These are phyloP conservation scores for Hemibagrus guttatus DNA, from an alignment of 2,797 vertebrate species.

Conservation along the genomic window DNA sequence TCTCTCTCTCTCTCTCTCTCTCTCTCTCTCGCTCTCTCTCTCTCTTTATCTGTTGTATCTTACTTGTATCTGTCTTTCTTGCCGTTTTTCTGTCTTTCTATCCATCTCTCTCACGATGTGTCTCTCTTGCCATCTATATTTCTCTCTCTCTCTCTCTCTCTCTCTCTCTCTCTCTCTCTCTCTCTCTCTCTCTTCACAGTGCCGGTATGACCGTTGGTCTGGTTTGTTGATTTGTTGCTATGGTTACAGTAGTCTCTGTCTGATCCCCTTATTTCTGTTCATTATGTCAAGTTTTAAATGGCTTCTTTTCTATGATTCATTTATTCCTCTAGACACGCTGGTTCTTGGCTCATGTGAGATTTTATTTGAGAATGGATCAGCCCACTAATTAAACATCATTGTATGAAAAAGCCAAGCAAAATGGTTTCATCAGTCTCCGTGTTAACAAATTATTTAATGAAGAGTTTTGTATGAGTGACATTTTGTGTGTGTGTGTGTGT, in stretches of 20 bases:
- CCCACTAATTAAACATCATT: not conserved
- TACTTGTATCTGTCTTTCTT: too few species aligned
- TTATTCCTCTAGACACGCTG: not conserved
- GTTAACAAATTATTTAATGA: not conserved
- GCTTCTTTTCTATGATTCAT: not conserved
- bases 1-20: too few species aligned
- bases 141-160: not conserved
- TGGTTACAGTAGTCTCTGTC: conserved; percentile 17
- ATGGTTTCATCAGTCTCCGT: not conserved
- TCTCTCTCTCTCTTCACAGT: not conserved
- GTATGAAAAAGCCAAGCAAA: not conserved
- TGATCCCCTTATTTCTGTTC: conserved; percentile 7
- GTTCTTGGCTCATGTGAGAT: not conserved
- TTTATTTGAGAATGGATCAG: not conserved
- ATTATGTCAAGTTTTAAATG: conserved; percentile 10
- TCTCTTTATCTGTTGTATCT: not conserved
- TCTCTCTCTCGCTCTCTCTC: not conserved
- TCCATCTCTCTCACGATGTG: not conserved
- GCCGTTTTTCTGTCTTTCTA: too few species aligned
- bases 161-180: not conserved
- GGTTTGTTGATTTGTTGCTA: conserved; percentile 33
- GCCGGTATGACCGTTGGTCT: not conserved
- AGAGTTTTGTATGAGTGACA: not conserved
- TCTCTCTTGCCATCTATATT: not conserved
- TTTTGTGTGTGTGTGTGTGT: not conserved